Percentiles rank a stretch among this genome's conserved stretches.
Evolutionary conservation across 1,140 invertebrate genomes (phyloP).

Genomic region (Ephestia elutella): DNA sequence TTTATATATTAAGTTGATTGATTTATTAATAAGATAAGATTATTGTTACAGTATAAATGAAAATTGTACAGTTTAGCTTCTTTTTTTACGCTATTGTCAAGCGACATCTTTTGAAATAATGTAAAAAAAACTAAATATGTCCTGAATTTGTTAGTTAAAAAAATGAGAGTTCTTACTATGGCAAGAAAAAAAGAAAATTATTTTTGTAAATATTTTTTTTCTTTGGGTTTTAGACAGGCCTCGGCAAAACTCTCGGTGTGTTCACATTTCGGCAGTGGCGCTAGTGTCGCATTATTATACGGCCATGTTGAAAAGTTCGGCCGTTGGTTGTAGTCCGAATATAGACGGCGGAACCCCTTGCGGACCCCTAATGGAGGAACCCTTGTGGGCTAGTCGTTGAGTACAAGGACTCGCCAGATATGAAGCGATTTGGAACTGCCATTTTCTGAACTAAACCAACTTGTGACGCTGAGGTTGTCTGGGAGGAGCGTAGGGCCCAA

Average conservation of each 20-base stretch:
- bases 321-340: constrained; percentile 15
- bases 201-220: background rate
- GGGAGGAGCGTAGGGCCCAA: background rate
- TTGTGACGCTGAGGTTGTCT: background rate
- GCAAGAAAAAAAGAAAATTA: background rate
- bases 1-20: too few species aligned
- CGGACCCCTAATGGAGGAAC: constrained; percentile 27
- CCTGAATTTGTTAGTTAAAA: too few species aligned
- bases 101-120: too few species aligned
- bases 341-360: constrained; percentile 36
- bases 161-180: too few species aligned
- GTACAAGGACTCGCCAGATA: constrained; percentile 15
- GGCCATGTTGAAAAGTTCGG: constrained; percentile 4
- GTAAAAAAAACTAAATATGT: too few species aligned
- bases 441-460: background rate
- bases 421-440: background rate
- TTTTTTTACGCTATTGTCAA: too few species aligned
- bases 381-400: constrained; percentile 41
- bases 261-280: constrained; percentile 6
- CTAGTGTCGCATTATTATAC: background rate
- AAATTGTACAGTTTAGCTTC: too few species aligned
- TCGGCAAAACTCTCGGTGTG: background rate
- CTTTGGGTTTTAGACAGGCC: background rate
- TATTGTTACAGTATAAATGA: too few species aligned
- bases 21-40: too few species aligned